Evolutionary conservation across 2,113 vertebrate genomes (phyloP), one percentile per base, ranked within the genome.

Genomic region (Cebidichthys violaceus): DNA sequence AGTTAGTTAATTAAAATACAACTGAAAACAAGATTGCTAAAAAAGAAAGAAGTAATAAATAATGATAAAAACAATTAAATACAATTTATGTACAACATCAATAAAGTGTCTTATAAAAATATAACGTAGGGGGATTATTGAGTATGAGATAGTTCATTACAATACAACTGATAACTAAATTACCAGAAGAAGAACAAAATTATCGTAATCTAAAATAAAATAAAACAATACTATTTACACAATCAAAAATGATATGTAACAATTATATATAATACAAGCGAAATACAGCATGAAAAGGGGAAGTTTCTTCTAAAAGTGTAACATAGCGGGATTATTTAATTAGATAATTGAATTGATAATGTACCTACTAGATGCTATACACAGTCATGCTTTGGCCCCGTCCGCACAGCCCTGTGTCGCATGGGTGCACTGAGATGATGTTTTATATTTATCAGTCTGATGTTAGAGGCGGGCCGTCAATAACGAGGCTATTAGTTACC

Each of bases 401-500:
- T 55, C 8, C 13, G 8, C 39, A 27, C 17, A 14, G 9, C n/a
- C 43, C 2, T 18, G 29, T 24, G 20, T 55, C 43, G 17, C n/a
- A 54, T 18, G 3, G 11, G 0, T 57, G 24, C 20, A 69, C 8
- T 2, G 35, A 67, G 18, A 47, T 22, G 29, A 45, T 37, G 17
- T 29, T 22, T 27, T 27, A 50, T 62, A 22, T n/a, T 50, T 10
- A n/a, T 65, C 35, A 31, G 33, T 71, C 7, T 22, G 11, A 13
- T 74, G 22, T 59, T 15, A 18, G 22, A n/a, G 31, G 13, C 11
- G 70, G 59, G 13, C 10, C 4, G 35, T 27, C 45, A 11, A 60
- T 8, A 68, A 54, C 24, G 2, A 59, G 29, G 69, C 2, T 27
- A 20, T 10, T 11, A 29, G 85, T 81, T 88, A 74, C 83, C 22